phyloP scores from a whole-genome alignment of 2,797 vertebrate species.

The Hirundo rustica region DNA sequence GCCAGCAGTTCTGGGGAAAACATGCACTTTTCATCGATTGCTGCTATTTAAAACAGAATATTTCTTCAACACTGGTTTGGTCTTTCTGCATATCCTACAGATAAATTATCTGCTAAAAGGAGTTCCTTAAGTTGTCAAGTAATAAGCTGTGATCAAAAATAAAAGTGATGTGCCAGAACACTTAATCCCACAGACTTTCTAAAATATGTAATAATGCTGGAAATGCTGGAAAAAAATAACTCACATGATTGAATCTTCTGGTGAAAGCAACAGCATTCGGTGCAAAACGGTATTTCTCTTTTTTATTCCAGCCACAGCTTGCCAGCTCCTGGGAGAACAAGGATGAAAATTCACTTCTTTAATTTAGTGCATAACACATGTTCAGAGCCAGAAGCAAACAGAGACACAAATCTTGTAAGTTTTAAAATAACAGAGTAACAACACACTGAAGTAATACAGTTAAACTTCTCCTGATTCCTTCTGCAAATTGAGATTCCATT shows the following conservation, averaged over 20 bases:
- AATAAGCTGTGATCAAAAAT: not conserved
- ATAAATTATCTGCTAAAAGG: not conserved
- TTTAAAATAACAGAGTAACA: not conserved
- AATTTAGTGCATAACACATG: not conserved
- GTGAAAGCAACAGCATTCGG: conserved; percentile 99
- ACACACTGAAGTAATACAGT: not conserved
- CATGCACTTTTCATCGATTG: not conserved
- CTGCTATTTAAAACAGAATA: not conserved
- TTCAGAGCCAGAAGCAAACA: not conserved
- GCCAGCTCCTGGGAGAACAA: conserved; percentile 88
- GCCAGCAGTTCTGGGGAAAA: not conserved
- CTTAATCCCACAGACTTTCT: not conserved
- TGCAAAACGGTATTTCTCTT: conserved; percentile 96
- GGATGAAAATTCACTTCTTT: not conserved
- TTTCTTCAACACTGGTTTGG: not conserved
- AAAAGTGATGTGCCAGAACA: not conserved
- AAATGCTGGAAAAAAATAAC: conserved; percentile 26
- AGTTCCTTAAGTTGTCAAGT: not conserved
- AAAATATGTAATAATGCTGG: not conserved
- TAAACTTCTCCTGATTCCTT: not conserved
- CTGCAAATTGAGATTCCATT: not conserved
- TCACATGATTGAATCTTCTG: conserved; percentile 98
- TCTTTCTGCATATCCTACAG: not conserved
- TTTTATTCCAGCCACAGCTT: conserved; percentile 99
- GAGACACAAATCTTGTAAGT: not conserved